Conservation (phyloP, 1,140 invertebrate genomes). For the Oryzaephilus surinamensis region DNA sequence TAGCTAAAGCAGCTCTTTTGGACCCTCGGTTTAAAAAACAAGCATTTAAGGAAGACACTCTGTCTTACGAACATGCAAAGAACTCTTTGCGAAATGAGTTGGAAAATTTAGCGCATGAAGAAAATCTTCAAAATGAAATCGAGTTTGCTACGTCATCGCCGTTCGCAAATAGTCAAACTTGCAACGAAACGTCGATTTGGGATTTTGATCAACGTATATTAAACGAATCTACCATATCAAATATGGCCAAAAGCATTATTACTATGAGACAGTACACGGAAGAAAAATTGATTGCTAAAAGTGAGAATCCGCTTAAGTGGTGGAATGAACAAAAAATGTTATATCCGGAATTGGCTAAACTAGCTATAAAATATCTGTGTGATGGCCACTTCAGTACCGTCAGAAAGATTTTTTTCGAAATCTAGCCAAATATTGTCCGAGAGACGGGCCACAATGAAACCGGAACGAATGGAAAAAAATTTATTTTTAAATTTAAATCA, state of each 20-base stretch:
- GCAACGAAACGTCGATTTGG: conserved; percentile 17
- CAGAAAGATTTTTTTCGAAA: conserved; percentile 35
- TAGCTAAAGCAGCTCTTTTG: conserved; percentile 25
- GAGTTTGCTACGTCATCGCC: conserved; percentile 12
- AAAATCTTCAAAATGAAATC: too few relatives aligned
- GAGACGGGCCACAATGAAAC: conserved; percentile 19
- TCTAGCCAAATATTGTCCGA: conserved; percentile 21
- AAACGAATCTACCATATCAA: conserved; percentile 17
- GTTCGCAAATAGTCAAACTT: conserved; percentile 14
- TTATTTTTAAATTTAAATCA: conserved; percentile 27
- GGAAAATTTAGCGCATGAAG: too few relatives aligned
- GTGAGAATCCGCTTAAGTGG: conserved; percentile 16
- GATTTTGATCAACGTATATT: conserved; percentile 12
- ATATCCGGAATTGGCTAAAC: conserved; percentile 24
- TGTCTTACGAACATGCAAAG: conserved; percentile 22
- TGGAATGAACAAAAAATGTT: conserved; percentile 20
- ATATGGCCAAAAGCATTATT: conserved; percentile 18
- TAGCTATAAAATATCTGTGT: conserved; percentile 28
- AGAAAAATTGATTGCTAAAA: conserved; percentile 14
- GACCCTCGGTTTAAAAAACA: conserved; percentile 20
- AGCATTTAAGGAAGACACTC: conserved; percentile 18
- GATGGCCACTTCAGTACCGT: conserved; percentile 32
- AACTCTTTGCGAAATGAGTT: too few relatives aligned
- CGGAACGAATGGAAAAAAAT: conserved; percentile 24
- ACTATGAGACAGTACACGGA: conserved; percentile 23